Conservation (phyloP, 2,113 vertebrate species). For the Falcunculus frontatus region DNA sequence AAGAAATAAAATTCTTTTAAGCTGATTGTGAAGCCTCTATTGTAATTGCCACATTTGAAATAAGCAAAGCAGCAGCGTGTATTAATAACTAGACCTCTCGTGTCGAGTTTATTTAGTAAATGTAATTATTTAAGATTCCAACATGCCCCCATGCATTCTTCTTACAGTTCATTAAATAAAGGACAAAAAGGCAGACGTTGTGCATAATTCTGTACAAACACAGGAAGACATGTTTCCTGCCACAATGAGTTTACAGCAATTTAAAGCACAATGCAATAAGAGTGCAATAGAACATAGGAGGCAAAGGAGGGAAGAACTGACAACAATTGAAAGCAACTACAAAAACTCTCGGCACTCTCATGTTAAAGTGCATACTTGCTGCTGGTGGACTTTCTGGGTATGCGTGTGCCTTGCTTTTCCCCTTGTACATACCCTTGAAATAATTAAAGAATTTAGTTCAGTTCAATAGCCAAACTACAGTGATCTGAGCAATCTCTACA, state of each 20-base stretch:
- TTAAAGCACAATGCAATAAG: slow-evolving; percentile 58
- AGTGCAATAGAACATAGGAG: neutral
- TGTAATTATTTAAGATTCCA: slow-evolving; percentile 47
- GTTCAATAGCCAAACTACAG: neutral
- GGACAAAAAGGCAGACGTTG: slow-evolving; percentile 55
- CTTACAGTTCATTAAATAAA: slow-evolving; percentile 52
- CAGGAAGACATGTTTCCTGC: slow-evolving; percentile 63
- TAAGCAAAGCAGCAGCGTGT: neutral
- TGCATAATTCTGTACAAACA: slow-evolving; percentile 64
- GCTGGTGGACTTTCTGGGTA: neutral
- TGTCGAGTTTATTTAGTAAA: slow-evolving; percentile 27
- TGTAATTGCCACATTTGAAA: neutral
- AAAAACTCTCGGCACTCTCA: neutral
- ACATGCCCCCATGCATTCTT: neutral
- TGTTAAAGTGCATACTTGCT: neutral
- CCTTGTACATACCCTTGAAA: neutral
- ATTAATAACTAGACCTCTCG: neutral
- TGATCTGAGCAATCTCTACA: neutral
- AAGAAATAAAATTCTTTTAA: neutral
- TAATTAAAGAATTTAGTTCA: neutral
- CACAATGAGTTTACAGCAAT: slow-evolving; percentile 58
- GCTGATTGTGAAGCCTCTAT: neutral
- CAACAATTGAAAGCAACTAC: slow-evolving; percentile 3
- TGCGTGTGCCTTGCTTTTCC: neutral
- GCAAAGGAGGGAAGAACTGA: slow-evolving; percentile 33